A percentile compares a stretch with the other conserved stretches of the same genome.
Evolutionary conservation across 2,888 invertebrate genomes (phyloP).

Genomic region (Lycocerus yunnanus): DNA sequence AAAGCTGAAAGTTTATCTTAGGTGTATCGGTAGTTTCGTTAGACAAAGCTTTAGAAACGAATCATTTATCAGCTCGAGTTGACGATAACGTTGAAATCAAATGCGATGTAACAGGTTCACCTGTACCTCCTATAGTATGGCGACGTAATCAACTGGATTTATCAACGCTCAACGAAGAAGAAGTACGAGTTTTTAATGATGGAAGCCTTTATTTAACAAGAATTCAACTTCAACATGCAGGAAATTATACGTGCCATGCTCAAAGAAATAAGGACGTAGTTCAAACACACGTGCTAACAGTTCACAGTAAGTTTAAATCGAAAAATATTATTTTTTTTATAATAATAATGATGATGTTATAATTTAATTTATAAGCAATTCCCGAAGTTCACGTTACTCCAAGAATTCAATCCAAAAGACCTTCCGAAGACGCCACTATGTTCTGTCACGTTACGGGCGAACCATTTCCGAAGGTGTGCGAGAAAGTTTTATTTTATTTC

Average conservation of each 20-base stretch:
- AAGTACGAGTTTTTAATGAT: conserved; percentile 72
- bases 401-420: conserved; percentile 67
- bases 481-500: background rate
- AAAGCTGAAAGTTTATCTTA: conserved; percentile 41
- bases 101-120: conserved; percentile 74
- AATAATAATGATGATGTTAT: background rate
- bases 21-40: conserved; percentile 73
- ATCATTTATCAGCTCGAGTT: conserved; percentile 70
- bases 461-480: conserved; percentile 65
- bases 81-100: conserved; percentile 79
- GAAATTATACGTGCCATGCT: conserved; percentile 79
- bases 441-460: conserved; percentile 76
- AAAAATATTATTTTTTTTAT: background rate
- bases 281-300: conserved; percentile 74
- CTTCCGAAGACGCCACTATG: conserved; percentile 70
- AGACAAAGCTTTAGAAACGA: conserved; percentile 73
- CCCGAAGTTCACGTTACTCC: conserved; percentile 76
- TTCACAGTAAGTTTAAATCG: conserved; percentile 67
- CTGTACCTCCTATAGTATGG: conserved; percentile 74
- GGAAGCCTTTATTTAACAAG: conserved; percentile 74
- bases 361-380: conserved; percentile 58
- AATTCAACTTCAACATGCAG: conserved; percentile 74
- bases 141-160: conserved; percentile 69
- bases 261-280: conserved; percentile 72
- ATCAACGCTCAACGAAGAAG: conserved; percentile 63